These are phyloP conservation scores for Anthopleura sola DNA, from an alignment of 64 coral and sea anemone species.

Conservation along the genomic window DNA sequence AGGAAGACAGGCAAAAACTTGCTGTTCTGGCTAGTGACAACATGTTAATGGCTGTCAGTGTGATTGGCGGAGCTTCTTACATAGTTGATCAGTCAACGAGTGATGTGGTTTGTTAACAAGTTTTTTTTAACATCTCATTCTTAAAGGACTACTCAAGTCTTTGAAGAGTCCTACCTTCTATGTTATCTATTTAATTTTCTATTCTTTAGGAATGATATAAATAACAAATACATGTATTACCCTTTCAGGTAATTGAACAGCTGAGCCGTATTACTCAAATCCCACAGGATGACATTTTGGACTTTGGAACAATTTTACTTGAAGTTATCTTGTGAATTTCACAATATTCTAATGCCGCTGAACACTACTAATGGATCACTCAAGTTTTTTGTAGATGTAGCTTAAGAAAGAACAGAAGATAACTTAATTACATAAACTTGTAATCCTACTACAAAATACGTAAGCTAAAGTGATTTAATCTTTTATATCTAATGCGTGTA, in stretches of 20 bases:
- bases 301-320: slow-evolving; percentile 96
- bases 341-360: background rate
- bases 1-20: slow-evolving; percentile 74
- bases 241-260: slow-evolving; percentile 76
- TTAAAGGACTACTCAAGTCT: background rate
- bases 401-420: background rate
- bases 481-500: background rate
- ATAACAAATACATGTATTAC: background rate
- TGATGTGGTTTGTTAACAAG: slow-evolving; percentile 73
- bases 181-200: background rate
- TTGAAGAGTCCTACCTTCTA: no score
- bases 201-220: background rate
- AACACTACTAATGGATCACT: background rate
- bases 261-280: slow-evolving; percentile 92
- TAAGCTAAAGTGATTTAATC: background rate
- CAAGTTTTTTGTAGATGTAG: background rate
- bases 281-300: slow-evolving; percentile 90
- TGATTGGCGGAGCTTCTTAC: slow-evolving; percentile 81
- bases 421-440: background rate
- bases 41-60: slow-evolving; percentile 79
- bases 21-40: slow-evolving; percentile 77
- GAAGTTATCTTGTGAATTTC: slow-evolving; percentile 37
- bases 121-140: background rate
- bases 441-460: background rate
- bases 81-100: slow-evolving; percentile 81